Evolutionary conservation across 2,797 vertebrate species (phyloP).

Genomic region (Echeneis naucrates): DNA sequence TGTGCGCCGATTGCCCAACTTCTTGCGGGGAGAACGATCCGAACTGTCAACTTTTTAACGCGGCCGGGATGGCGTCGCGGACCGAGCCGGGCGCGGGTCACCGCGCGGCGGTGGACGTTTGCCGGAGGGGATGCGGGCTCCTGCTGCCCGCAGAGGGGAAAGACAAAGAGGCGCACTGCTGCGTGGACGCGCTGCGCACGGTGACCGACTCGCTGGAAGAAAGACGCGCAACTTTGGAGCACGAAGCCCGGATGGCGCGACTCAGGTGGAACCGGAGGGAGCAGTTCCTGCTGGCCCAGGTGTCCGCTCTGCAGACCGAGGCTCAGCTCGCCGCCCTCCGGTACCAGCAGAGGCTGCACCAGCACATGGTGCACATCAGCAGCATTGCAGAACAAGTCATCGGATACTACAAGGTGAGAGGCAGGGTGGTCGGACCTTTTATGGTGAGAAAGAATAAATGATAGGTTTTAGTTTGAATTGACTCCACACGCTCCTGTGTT

Average conservation of each 20-base stretch:
- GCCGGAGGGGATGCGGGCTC: constrained; percentile 74
- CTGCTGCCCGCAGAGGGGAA: constrained; percentile 34
- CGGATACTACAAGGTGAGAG: constrained; percentile 79
- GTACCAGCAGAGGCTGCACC: constrained; percentile 81
- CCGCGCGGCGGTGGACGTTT: constrained; percentile 42
- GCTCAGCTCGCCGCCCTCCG: constrained; percentile 76
- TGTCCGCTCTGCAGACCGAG: constrained; percentile 79
- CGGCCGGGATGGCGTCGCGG: constrained; percentile 55
- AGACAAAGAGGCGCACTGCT: constrained; percentile 55
- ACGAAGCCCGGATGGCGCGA: constrained; percentile 64
- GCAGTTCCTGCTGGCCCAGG: constrained; percentile 76
- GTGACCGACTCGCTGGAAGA: constrained; percentile 62
- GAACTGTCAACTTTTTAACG: constrained; percentile 17
- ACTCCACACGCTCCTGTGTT: background rate
- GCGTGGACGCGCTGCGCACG: constrained; percentile 70
- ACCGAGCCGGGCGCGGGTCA: constrained; percentile 15
- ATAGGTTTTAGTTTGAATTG: background rate
- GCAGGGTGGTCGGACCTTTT: background rate
- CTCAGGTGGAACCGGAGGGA: constrained; percentile 78
- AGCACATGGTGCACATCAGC: constrained; percentile 79
- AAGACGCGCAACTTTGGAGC: constrained; percentile 56
- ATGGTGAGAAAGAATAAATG: background rate
- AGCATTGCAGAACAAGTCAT: constrained; percentile 75
- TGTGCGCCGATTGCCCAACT: constrained; percentile 64
- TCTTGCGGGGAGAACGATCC: constrained; percentile 11